phyloP scores from a whole-genome alignment of 2,797 vertebrate genomes.

The Smutsia gigantea region DNA sequence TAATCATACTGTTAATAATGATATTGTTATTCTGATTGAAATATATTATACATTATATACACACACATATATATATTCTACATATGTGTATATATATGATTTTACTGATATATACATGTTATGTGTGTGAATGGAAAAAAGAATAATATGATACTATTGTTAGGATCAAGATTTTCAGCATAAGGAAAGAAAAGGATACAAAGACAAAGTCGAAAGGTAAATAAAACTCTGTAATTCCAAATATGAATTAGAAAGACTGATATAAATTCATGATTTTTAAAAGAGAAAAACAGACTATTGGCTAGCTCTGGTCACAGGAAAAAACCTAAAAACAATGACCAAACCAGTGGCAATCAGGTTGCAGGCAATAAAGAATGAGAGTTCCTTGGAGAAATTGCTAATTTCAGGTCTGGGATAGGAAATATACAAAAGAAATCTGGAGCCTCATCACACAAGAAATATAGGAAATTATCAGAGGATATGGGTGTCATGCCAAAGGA shows the following conservation, averaged over 20 bases:
- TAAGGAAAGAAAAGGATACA: neutral
- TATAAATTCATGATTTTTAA: constrained; percentile 1
- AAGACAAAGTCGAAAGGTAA: constrained; percentile 13
- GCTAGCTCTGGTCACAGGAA: neutral
- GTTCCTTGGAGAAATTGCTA: neutral
- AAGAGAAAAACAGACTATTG: constrained; percentile 9
- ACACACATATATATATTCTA: neutral
- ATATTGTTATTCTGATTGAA: neutral
- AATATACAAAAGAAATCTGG: neutral
- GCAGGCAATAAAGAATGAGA: neutral
- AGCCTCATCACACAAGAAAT: constrained; percentile 33
- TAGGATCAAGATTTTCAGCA: constrained; percentile 23
- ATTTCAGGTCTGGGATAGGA: neutral
- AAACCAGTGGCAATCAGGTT: neutral
- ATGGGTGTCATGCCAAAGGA: neutral
- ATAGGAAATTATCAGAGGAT: constrained; percentile 35
- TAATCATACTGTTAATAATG: neutral
- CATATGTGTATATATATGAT: neutral
- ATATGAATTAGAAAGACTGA: neutral
- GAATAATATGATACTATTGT: neutral
- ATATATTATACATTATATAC: neutral
- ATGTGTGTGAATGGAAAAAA: neutral
- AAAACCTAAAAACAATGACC: neutral
- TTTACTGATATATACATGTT: neutral
- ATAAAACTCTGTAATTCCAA: constrained; percentile 19